phyloP scores from a whole-genome alignment of 2,888 invertebrate genomes.

The Morpho helenor region DNA sequence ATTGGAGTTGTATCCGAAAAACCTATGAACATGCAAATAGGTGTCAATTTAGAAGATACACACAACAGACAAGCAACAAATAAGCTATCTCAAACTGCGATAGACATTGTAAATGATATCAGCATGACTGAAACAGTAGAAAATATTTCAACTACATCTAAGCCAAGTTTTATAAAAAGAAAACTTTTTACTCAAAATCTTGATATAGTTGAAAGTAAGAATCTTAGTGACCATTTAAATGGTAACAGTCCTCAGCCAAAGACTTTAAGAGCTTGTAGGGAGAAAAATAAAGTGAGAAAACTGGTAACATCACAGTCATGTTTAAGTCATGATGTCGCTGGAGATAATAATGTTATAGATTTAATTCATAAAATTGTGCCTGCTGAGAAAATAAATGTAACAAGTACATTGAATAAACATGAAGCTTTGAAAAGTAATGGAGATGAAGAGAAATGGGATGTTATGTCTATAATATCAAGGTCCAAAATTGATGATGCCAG shows the following conservation, averaged over 20 bases:
- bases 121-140: conserved; percentile 16
- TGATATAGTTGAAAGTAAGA: conserved; percentile 53
- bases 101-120: conserved; percentile 25
- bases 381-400: conserved; percentile 51
- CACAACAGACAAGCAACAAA: conserved; percentile 19
- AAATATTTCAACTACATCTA: conserved; percentile 44
- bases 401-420: conserved; percentile 42
- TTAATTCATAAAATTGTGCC: conserved; percentile 68
- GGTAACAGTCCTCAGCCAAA: conserved; percentile 50
- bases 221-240: conserved; percentile 38
- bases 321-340: conserved; percentile 49
- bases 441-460: conserved; percentile 51
- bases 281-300: conserved; percentile 60
- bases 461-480: conserved; percentile 48
- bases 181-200: conserved; percentile 65
- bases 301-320: conserved; percentile 51
- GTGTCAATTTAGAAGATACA: conserved; percentile 11
- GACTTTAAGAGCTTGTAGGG: conserved; percentile 41
- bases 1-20: not conserved
- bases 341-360: conserved; percentile 55
- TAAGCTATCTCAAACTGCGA: conserved; percentile 13
- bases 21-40: no score
- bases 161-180: conserved; percentile 66
- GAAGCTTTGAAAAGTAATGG: conserved; percentile 33
- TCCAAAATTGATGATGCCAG: conserved; percentile 49